phyloP scores from a whole-genome alignment of 1,140 invertebrate genomes.

The Cotesia chilonis region DNA sequence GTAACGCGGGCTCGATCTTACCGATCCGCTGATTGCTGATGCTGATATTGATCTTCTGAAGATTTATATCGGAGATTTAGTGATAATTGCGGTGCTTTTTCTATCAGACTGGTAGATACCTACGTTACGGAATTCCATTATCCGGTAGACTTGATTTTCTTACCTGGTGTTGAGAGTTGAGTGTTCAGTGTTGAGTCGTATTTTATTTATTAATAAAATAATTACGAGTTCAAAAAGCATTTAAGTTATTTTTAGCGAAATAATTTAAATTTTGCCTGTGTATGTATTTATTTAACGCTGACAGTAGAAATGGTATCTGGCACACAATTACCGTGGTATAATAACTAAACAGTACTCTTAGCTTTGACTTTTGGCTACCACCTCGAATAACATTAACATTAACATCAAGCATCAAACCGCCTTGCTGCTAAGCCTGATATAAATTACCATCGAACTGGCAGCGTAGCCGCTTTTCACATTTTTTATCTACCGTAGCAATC shows the following conservation, averaged over 20 bases:
- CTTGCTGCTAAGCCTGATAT: no score
- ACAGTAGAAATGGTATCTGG: neutral
- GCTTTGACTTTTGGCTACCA: no score
- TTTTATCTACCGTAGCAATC: no score
- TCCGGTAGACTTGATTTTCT: neutral
- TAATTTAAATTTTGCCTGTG: conserved; percentile 8
- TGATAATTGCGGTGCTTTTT: conserved; percentile 45
- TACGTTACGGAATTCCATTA: conserved; percentile 31
- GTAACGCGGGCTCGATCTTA: conserved; percentile 1
- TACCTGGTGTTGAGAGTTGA: no score
- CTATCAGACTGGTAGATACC: neutral
- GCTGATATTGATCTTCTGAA: conserved; percentile 17
- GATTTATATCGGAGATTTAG: conserved; percentile 27
- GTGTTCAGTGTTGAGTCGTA: no score
- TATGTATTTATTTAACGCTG: neutral
- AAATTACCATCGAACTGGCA: no score
- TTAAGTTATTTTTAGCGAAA: neutral
- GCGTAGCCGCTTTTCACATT: no score
- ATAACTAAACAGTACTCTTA: no score
- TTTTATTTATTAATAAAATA: no score
- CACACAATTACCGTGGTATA: neutral
- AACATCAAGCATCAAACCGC: no score
- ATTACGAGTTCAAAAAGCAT: no score
- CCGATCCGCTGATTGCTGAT: conserved; percentile 32
- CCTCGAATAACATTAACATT: no score